phyloP scores from a whole-genome alignment of 2,797 vertebrate genomes.

The Psittacula echo region DNA sequence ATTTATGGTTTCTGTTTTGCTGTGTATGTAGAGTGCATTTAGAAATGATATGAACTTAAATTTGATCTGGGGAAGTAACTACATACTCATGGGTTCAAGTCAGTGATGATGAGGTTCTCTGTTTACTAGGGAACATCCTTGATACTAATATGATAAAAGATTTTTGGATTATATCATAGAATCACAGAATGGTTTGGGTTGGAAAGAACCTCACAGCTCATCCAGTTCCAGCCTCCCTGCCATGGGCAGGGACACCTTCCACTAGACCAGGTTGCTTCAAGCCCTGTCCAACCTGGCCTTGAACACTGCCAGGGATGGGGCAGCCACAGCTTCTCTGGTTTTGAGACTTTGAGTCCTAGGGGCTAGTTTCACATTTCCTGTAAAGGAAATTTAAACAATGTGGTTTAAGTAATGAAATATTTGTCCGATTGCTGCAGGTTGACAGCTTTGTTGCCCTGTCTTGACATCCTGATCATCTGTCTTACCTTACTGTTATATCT shows the following conservation, averaged over 20 bases:
- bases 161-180: neutral
- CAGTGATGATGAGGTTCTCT: neutral
- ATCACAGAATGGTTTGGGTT: neutral
- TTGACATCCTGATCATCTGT: neutral
- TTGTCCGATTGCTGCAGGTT: fast-evolving
- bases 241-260: neutral
- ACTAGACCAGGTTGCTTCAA: neutral
- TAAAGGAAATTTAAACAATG: neutral
- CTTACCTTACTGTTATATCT: neutral
- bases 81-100: fast-evolving
- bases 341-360: neutral
- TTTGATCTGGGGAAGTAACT: neutral
- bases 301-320: neutral
- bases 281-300: neutral
- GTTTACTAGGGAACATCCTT: neutral
- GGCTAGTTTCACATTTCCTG: neutral
- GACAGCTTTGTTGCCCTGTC: neutral
- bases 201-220: fast-evolving
- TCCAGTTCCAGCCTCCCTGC: neutral
- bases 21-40: neutral
- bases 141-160: too few species aligned
- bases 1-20: neutral
- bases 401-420: neutral
- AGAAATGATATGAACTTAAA: neutral
- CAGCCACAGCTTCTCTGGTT: neutral